Evolutionary conservation across 2,113 vertebrate species (phyloP).

Genomic region (Lipophrys pholis): DNA sequence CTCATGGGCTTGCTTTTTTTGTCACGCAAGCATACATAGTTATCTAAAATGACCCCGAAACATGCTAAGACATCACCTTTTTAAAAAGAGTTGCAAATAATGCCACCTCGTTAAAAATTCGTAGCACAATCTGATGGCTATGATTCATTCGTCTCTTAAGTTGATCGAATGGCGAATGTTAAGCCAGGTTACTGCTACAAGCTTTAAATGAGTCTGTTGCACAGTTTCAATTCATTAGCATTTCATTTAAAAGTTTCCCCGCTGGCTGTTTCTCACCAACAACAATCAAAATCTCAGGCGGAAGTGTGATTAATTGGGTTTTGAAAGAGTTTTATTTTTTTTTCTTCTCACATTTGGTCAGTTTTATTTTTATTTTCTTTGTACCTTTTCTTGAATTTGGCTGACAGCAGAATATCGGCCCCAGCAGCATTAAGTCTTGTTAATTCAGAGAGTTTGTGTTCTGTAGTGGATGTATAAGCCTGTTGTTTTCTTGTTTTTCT

Average conservation of each 20-base stretch:
- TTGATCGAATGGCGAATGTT: not conserved
- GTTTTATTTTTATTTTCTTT: not conserved
- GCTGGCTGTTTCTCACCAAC: not conserved
- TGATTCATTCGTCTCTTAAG: not conserved
- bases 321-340: not conserved
- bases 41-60: not conserved
- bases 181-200: not conserved
- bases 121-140: not conserved
- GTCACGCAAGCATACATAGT: constrained; percentile 8
- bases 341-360: not conserved
- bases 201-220: not conserved
- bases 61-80: not conserved
- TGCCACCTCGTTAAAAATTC: not conserved
- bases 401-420: constrained; percentile 31
- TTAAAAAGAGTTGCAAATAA: too few relatives aligned
- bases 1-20: constrained; percentile 19
- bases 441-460: constrained; percentile 21
- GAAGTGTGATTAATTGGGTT: not conserved
- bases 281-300: not conserved
- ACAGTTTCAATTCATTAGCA: not conserved
- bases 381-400: not conserved
- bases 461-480: constrained; percentile 41
- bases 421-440: constrained; percentile 35
- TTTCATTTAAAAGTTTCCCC: not conserved
- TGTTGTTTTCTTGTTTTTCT: not conserved